Conservation (phyloP, 2,113 vertebrate genomes). For the Sakesphorus luctuosus region DNA sequence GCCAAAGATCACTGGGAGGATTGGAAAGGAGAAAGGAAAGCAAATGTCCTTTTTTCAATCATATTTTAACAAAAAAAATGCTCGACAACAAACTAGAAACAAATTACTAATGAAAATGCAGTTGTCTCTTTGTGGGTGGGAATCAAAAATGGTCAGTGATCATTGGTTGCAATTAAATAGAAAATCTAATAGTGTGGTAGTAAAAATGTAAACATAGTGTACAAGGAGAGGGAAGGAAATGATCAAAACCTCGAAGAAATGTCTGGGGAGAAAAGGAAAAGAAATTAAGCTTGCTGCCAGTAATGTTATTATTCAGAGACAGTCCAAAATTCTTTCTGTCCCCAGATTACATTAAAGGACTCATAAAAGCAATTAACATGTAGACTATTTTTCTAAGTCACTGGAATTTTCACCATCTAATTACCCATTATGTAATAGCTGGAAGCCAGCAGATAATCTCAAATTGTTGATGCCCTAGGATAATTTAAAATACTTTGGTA, state of each 20-base stretch:
- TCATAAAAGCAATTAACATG: conserved; percentile 70
- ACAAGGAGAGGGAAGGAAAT: neutral
- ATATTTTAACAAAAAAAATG: neutral
- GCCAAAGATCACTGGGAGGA: neutral
- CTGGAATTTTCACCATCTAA: conserved; percentile 67
- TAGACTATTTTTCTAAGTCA: conserved; percentile 75
- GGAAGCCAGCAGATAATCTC: conserved; percentile 63
- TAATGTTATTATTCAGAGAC: conserved; percentile 47
- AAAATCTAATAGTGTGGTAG: neutral
- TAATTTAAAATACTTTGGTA: neutral
- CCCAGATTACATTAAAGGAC: conserved; percentile 49
- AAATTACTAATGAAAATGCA: neutral
- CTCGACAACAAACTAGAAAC: neutral
- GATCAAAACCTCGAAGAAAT: neutral
- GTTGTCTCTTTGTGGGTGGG: neutral
- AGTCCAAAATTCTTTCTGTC: conserved; percentile 49
- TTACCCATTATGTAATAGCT: conserved; percentile 69
- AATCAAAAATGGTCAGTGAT: neutral
- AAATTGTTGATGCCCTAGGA: conserved; percentile 45
- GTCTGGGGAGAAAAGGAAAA: neutral
- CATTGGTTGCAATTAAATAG: neutral
- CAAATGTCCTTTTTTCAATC: neutral
- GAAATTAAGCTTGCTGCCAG: neutral
- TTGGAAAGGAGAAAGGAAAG: neutral
- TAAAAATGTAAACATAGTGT: neutral